phyloP scores from a whole-genome alignment of 1,140 invertebrate species.

The Drosophila albomicans region DNA sequence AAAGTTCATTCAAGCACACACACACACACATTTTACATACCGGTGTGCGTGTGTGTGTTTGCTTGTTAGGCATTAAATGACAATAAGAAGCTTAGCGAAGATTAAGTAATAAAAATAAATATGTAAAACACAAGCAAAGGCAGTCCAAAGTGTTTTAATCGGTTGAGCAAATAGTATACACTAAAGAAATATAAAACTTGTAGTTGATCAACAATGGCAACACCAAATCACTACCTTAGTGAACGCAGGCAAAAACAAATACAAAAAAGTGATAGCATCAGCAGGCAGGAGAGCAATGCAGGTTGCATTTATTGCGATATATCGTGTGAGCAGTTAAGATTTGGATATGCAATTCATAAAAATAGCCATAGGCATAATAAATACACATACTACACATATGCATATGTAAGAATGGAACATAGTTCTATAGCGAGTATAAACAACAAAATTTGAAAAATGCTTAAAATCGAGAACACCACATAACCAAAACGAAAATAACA shows the following conservation, averaged over 20 bases:
- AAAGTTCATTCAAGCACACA: slow-evolving; percentile 3
- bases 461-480: slow-evolving; percentile 25
- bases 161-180: not conserved
- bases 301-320: slow-evolving; percentile 11
- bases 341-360: slow-evolving; percentile 17
- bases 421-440: slow-evolving; percentile 25
- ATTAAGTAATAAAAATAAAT: slow-evolving; percentile 32
- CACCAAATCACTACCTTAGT: not conserved
- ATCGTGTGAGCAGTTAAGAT: not conserved
- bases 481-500: slow-evolving; percentile 19
- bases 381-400: not conserved
- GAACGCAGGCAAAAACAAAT: not conserved
- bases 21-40: not conserved
- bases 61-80: slow-evolving; percentile 27
- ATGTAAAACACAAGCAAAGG: slow-evolving; percentile 16
- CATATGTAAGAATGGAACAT: slow-evolving; percentile 1
- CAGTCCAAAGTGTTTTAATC: slow-evolving; percentile 20
- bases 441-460: slow-evolving; percentile 66
- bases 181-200: not conserved
- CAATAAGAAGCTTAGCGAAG: slow-evolving; percentile 59
- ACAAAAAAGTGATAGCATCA: not conserved
- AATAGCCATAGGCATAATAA: not conserved
- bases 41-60: slow-evolving; percentile 5
- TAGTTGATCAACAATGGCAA: slow-evolving; percentile 6
- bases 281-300: not conserved